These are phyloP conservation scores for Schizotus pectinicornis DNA, from an alignment of 2,888 invertebrate genomes.

Conservation along the genomic window DNA sequence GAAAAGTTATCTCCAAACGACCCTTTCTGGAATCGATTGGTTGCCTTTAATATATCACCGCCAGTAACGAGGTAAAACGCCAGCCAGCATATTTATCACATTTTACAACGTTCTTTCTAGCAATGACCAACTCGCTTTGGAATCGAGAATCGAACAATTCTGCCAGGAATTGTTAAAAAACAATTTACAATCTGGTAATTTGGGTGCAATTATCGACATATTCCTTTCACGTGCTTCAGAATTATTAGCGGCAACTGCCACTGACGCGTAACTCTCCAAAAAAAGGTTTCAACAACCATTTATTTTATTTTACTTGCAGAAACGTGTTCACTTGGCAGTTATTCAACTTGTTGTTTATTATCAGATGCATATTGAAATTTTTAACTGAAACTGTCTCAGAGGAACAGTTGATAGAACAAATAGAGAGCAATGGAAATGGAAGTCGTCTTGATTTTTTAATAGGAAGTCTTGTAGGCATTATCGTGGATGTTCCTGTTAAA, in stretches of 20 bases:
- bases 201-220: slow-evolving; percentile 85
- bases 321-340: slow-evolving; percentile 90
- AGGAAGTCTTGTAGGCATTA: slow-evolving; percentile 76
- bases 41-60: slow-evolving; percentile 88
- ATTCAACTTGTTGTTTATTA: slow-evolving; percentile 90
- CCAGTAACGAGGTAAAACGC: slow-evolving; percentile 71
- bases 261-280: slow-evolving; percentile 75
- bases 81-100: slow-evolving; percentile 4
- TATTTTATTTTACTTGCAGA: slow-evolving; percentile 59
- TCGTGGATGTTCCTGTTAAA: slow-evolving; percentile 83
- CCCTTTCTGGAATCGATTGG: slow-evolving; percentile 91
- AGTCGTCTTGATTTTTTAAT: slow-evolving; percentile 73
- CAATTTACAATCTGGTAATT: slow-evolving; percentile 88
- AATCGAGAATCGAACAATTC: slow-evolving; percentile 77
- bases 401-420: slow-evolving; percentile 83
- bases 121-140: slow-evolving; percentile 80
- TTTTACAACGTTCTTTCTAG: slow-evolving; percentile 59
- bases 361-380: slow-evolving; percentile 85
- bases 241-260: slow-evolving; percentile 82
- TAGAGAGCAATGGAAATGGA: slow-evolving; percentile 65
- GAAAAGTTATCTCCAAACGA: slow-evolving; percentile 85
- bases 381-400: slow-evolving; percentile 90
- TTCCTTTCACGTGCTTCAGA: slow-evolving; percentile 84
- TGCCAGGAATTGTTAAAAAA: slow-evolving; percentile 81
- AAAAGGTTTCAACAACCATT: not conserved